Evolutionary conservation across 1,140 invertebrate genomes (phyloP).

Genomic region (Macrobrachium nipponense): DNA sequence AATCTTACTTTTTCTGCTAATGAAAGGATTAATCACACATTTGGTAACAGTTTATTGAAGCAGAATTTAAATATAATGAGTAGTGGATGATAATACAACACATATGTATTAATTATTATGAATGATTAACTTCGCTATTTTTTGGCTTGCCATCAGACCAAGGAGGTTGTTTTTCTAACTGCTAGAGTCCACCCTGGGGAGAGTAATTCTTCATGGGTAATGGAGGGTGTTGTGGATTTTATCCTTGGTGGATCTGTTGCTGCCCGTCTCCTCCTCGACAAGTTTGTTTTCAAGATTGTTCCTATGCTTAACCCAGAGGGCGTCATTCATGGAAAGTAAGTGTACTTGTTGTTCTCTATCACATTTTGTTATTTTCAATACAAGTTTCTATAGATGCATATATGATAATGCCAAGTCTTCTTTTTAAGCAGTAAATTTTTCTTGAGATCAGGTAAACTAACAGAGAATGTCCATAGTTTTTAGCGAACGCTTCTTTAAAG

Average conservation of each 20-base stretch:
- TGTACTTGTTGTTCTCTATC: slow-evolving; percentile 62
- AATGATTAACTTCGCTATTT: slow-evolving; percentile 62
- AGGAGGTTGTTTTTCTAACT: slow-evolving; percentile 81
- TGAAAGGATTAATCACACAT: too few relatives aligned
- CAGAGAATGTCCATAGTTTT: too few relatives aligned
- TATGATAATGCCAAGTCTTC: too few relatives aligned
- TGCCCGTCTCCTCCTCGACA: slow-evolving; percentile 75
- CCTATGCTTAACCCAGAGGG: slow-evolving; percentile 92
- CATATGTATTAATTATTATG: slow-evolving; percentile 15
- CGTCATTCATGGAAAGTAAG: slow-evolving; percentile 89
- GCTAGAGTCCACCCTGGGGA: slow-evolving; percentile 90
- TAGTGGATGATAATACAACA: neutral
- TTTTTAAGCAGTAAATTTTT: too few relatives aligned
- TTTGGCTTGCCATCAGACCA: slow-evolving; percentile 68
- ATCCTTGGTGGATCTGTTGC: slow-evolving; percentile 75
- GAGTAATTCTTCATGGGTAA: slow-evolving; percentile 89
- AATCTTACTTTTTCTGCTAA: too few relatives aligned
- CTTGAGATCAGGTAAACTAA: too few relatives aligned
- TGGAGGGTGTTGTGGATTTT: slow-evolving; percentile 83
- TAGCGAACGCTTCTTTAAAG: too few relatives aligned
- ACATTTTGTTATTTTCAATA: neutral
- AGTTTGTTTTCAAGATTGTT: slow-evolving; percentile 87
- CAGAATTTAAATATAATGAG: too few relatives aligned
- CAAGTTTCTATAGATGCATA: too few relatives aligned
- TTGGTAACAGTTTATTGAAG: too few relatives aligned